Base-by-base conservation (phyloP, 2,888 invertebrate species). In the Leuctra nigra region DNA sequence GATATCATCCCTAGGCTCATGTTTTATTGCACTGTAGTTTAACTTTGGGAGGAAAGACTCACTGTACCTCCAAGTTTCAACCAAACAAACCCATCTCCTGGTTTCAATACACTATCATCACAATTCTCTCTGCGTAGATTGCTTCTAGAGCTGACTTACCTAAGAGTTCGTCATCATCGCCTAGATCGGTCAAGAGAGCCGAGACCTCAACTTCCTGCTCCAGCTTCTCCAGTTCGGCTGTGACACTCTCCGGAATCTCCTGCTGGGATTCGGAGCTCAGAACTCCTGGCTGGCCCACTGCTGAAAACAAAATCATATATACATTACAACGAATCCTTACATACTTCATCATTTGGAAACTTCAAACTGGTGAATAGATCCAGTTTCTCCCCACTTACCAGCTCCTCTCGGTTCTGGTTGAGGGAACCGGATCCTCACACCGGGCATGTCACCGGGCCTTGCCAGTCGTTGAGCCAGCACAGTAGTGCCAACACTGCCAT, bases 111-210 rank as follows among this genome's bases (percentile, higher is more conserved):
- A n/a, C n/a, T n/a, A n/a, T n/a, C n/a, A n/a, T n/a, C n/a, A n/a
- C n/a, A n/a, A n/a, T n/a, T n/a, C n/a, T n/a, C n/a, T n/a, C n/a
- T n/a, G n/a, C n/a, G n/a, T n/a, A n/a, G n/a, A n/a, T n/a, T n/a
- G n/a, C n/a, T n/a, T n/a, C n/a, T n/a, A n/a, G n/a, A n/a, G n/a
- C 11, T 29, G 29, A 63, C 57, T 66, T 68, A 77, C 80, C 79
- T 23, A 92, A 75, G 39, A 93, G 76, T 66, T 91, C 91, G 65
- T 90, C 89, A 67, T 93, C 92, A 63, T 91, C 91, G 3, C 86
- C 89, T 44, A 91, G 75, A 16, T 89, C 90, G 39, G 87, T 88
- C 38, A 91, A 75, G 67, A 91, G 86, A 69, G 89, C 88, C 62
- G 84, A 82, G 55, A 90, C 88, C 69, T 82, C 83, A 52, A 79